A percentile compares a stretch with the other conserved stretches of the same genome.
phyloP scores from a whole-genome alignment of 2,888 invertebrate species.

The Drosophila mulleri region DNA sequence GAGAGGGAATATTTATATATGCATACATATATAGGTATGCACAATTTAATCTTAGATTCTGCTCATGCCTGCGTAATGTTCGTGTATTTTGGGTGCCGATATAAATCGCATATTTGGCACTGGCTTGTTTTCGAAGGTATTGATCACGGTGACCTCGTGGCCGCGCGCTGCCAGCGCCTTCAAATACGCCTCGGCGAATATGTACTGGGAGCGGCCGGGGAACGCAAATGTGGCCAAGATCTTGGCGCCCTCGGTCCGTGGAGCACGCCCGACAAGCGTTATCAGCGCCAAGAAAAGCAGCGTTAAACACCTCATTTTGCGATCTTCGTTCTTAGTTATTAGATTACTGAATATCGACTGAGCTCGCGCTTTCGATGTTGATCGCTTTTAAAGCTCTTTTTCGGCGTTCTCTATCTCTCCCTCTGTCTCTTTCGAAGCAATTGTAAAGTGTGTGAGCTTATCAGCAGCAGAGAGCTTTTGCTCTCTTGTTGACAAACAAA shows the following conservation, averaged over 20 bases:
- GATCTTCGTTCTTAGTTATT: neutral
- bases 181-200: slow-evolving; percentile 53
- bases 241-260: slow-evolving; percentile 53
- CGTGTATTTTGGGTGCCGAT: slow-evolving; percentile 32
- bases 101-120: slow-evolving; percentile 62
- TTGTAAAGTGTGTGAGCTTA: slow-evolving; percentile 20
- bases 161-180: slow-evolving; percentile 74
- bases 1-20: neutral
- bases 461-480: slow-evolving; percentile 11
- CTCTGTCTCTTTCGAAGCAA: neutral
- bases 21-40: neutral
- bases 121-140: slow-evolving; percentile 52
- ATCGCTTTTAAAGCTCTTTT: slow-evolving; percentile 13
- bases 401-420: neutral
- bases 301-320: slow-evolving; percentile 41
- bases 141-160: slow-evolving; percentile 83
- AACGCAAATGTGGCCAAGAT: slow-evolving; percentile 65
- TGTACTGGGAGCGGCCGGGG: slow-evolving; percentile 50
- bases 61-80: slow-evolving; percentile 34
- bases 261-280: slow-evolving; percentile 19
- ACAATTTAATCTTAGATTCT: accelerated
- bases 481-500: neutral
- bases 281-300: slow-evolving; percentile 20
- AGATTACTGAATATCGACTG: slow-evolving; percentile 16
- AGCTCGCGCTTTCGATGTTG: neutral